These are phyloP conservation scores for Cremastinae sp. DNA, from an alignment of 2,888 invertebrate genomes.

Conservation along the genomic window DNA sequence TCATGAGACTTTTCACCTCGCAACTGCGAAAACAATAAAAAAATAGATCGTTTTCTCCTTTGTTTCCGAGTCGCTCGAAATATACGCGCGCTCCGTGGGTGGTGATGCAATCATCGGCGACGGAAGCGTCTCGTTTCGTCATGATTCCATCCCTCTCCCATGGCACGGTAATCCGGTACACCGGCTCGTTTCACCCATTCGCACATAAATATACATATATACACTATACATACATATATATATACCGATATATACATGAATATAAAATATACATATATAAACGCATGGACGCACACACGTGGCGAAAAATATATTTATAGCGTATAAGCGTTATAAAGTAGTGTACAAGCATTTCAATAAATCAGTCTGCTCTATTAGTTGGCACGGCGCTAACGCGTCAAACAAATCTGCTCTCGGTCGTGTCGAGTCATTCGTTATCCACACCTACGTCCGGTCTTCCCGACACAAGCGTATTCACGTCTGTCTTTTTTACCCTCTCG, in stretches of 20 bases:
- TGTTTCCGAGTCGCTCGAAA: constrained; percentile 10
- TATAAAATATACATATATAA: neutral
- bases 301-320: constrained; percentile 39
- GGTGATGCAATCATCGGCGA: constrained; percentile 43
- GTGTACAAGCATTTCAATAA: constrained; percentile 64
- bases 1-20: neutral
- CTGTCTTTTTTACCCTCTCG: constrained; percentile 34
- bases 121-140: constrained; percentile 54
- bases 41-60: constrained; percentile 1
- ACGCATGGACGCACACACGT: neutral
- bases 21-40: neutral
- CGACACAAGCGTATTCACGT: neutral
- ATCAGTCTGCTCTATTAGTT: constrained; percentile 75
- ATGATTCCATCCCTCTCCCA: constrained; percentile 35
- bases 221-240: too few species aligned
- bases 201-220: too few species aligned
- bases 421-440: constrained; percentile 67
- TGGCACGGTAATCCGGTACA: constrained; percentile 10
- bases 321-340: constrained; percentile 56
- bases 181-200: constrained; percentile 3
- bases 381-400: constrained; percentile 71
- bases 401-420: constrained; percentile 71
- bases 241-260: neutral
- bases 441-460: constrained; percentile 63
- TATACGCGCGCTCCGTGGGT: neutral